Evolutionary conservation across 2,113 vertebrate genomes (phyloP), one percentile per base, ranked within the genome.

Genomic region (Aphyosemion australe): DNA sequence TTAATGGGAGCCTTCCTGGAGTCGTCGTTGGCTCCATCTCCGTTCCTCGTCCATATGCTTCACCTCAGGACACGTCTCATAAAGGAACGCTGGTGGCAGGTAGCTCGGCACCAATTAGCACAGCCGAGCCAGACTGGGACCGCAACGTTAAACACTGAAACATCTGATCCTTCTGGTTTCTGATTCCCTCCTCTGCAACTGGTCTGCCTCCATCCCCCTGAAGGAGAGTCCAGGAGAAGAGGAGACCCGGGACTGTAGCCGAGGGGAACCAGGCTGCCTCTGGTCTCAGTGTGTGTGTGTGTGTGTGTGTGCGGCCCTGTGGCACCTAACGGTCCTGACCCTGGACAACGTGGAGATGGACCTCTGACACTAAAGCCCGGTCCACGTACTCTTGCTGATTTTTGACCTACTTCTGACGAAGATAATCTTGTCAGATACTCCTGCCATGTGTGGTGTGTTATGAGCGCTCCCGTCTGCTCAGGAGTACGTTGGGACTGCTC

Each of bases 1-100:
- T 92, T 93, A 93, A 92, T 91, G 88, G 89, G 88, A 89, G 79
- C 78, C 85, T 84, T 91, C 81, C 69, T 85, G 67, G 65, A 88
- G 88, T 83, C 74, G 61, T 87, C 86, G 78, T 63, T 12, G 32
- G 60, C 80, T 80, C 79, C 74, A 62, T 57, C 49, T 77, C 65
- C 66, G 65, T 70, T 79, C 62, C 81, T 87, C 71, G 79, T 87
- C 87, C 88, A 83, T 86, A 85, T 88, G 88, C 85, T 92, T 87
- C 84, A 82, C 84, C 88, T 72, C 86, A 83, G 67, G 86, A 90
- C 85, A 86, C 83, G 84, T 91, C 90, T 89, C 82, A 74, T 69
- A 82, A 86, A 87, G 69, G 82, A 82, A 76, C 84, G 66, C 78
- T 78, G 84, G 82, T 85, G 87, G 87, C 89, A 84, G 84, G 85